phyloP scores from a whole-genome alignment of 35 echinoderm and acorn worm genomes.

The Amphiura filiformis region DNA sequence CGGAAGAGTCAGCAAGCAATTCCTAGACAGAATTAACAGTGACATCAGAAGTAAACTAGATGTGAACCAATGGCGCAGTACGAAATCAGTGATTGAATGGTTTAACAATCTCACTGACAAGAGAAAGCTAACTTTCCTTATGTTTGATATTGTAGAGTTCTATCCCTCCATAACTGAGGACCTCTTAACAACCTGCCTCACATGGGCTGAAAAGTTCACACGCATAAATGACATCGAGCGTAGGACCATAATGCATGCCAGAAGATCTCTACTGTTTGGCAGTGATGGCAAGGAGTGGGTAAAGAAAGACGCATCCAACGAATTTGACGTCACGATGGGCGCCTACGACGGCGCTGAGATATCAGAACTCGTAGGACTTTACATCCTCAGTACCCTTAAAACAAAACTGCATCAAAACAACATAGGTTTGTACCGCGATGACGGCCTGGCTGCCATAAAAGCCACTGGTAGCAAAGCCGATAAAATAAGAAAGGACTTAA shows the following conservation, averaged over 20 bases:
- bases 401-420: background rate
- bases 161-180: background rate
- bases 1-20: too few relatives aligned
- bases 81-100: background rate
- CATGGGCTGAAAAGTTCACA: background rate
- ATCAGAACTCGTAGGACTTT: conserved; percentile 6
- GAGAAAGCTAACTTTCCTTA: background rate
- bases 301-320: background rate
- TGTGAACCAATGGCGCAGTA: conserved; percentile 24
- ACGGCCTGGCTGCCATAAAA: conserved; percentile 54
- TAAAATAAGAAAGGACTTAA: conserved; percentile 9
- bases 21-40: too few relatives aligned
- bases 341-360: background rate
- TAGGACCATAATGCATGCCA: background rate
- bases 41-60: too few relatives aligned
- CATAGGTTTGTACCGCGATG: conserved; percentile 45
- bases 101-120: background rate
- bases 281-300: background rate
- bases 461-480: conserved; percentile 28
- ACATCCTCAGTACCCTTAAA: background rate
- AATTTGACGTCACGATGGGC: conserved; percentile 20
- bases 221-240: background rate
- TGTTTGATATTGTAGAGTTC: conserved; percentile 14
- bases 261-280: background rate
- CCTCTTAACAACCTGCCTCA: background rate